These are phyloP conservation scores for Sterna hirundo DNA, from an alignment of 2,113 vertebrate species.

Conservation along the genomic window DNA sequence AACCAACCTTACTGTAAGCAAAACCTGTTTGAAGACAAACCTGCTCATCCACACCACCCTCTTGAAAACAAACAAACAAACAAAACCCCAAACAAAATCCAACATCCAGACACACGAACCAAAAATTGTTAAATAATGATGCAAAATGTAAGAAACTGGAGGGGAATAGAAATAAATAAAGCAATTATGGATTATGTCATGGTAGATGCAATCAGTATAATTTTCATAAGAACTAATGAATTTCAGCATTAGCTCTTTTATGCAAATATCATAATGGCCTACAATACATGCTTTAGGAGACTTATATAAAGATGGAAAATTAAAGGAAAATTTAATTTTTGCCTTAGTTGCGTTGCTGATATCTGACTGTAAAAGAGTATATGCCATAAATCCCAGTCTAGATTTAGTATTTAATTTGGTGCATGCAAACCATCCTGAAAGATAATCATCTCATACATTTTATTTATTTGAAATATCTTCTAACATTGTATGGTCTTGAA, in stretches of 20 bases:
- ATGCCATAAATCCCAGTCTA: not conserved
- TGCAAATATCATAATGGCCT: not conserved
- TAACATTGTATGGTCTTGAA: not conserved
- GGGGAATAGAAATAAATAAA: not conserved
- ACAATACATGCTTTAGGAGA: not conserved
- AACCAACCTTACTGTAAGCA: not conserved
- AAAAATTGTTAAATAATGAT: not conserved
- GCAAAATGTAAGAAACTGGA: not conserved
- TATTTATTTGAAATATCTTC: not conserved
- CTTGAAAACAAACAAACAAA: too few relatives aligned
- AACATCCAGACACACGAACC: not conserved
- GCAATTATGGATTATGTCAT: not conserved
- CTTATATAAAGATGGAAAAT: not conserved
- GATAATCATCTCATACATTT: not conserved
- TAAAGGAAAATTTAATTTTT: not conserved
- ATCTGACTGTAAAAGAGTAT: not conserved
- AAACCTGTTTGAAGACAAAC: not conserved
- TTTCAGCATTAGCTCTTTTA: not conserved
- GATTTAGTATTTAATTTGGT: not conserved
- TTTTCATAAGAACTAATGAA: not conserved
- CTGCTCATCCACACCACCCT: not conserved
- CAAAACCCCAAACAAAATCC: too few relatives aligned
- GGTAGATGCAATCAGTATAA: not conserved
- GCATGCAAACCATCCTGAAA: not conserved
- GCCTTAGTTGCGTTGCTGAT: not conserved